These are phyloP conservation scores for Eciton burchellii DNA, from an alignment of 1,140 invertebrate species.

Conservation along the genomic window DNA sequence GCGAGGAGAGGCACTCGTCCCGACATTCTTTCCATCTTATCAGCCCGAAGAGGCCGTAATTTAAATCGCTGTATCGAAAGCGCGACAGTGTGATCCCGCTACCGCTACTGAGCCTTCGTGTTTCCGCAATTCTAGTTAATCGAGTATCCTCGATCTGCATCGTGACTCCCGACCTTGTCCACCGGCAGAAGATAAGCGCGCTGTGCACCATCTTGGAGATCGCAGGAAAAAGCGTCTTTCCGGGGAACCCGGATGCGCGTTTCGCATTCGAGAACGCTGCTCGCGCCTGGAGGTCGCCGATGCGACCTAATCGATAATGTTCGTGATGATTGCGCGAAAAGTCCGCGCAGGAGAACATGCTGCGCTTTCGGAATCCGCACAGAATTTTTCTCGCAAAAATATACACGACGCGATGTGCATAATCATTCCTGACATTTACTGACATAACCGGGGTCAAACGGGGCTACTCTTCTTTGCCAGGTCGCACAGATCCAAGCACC, in stretches of 20 bases:
- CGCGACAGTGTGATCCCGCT: constrained; percentile 6
- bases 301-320: constrained; percentile 18
- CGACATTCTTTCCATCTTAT: constrained; percentile 39
- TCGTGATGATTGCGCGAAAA: neutral
- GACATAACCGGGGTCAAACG: constrained; percentile 3
- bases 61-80: constrained; percentile 36
- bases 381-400: too few relatives aligned
- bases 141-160: constrained; percentile 39
- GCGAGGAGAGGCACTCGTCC: constrained; percentile 4
- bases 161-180: constrained; percentile 26
- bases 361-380: neutral
- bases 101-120: constrained; percentile 14
- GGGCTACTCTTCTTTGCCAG: constrained; percentile 22
- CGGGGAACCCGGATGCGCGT: constrained; percentile 15
- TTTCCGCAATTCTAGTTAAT: constrained; percentile 46
- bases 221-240: constrained; percentile 9
- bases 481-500: constrained; percentile 22
- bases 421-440: constrained; percentile 15
- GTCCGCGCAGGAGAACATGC: neutral
- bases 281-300: neutral
- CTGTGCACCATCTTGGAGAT: neutral
- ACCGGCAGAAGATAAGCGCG: constrained; percentile 6
- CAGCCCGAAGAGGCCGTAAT: constrained; percentile 33
- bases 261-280: neutral
- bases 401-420: neutral